phyloP scores from a whole-genome alignment of 1,140 invertebrate genomes.

The Latrodectus geometricus region DNA sequence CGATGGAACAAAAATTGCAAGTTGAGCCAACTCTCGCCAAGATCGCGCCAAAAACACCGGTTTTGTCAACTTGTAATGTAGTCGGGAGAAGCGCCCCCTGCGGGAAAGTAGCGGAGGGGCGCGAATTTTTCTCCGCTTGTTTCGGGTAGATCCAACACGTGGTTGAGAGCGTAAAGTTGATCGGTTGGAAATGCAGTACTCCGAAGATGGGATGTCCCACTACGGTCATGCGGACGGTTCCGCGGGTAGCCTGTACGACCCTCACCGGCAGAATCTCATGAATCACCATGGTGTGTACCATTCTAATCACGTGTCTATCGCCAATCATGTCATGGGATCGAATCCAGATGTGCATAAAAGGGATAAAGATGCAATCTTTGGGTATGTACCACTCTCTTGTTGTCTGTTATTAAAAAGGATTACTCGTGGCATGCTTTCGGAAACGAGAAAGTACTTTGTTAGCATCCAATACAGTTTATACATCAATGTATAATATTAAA shows the following conservation, averaged over 20 bases:
- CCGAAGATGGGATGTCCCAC: slow-evolving; percentile 85
- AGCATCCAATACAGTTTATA: no score
- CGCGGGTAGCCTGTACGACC: slow-evolving; percentile 79
- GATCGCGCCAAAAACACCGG: no score
- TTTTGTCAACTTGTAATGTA: no score
- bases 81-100: not conserved
- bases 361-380: slow-evolving; percentile 98
- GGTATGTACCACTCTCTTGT: slow-evolving; percentile 80
- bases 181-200: slow-evolving; percentile 74
- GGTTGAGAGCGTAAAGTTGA: not conserved
- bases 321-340: slow-evolving; percentile 80
- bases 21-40: no score
- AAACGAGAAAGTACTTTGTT: no score
- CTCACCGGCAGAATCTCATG: slow-evolving; percentile 78
- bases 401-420: no score
- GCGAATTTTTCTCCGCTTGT: not conserved
- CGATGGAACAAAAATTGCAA: no score
- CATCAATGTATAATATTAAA: no score
- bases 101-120: not conserved
- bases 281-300: slow-evolving; percentile 71
- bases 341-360: slow-evolving; percentile 91
- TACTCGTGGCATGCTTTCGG: no score
- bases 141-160: slow-evolving; percentile 20
- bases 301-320: slow-evolving; percentile 73
- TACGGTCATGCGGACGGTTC: slow-evolving; percentile 74